Evolutionary conservation across 2,797 vertebrate genomes (phyloP), one percentile per base, ranked within the genome.

Genomic region (Acrossocheilus wenchowensis): DNA sequence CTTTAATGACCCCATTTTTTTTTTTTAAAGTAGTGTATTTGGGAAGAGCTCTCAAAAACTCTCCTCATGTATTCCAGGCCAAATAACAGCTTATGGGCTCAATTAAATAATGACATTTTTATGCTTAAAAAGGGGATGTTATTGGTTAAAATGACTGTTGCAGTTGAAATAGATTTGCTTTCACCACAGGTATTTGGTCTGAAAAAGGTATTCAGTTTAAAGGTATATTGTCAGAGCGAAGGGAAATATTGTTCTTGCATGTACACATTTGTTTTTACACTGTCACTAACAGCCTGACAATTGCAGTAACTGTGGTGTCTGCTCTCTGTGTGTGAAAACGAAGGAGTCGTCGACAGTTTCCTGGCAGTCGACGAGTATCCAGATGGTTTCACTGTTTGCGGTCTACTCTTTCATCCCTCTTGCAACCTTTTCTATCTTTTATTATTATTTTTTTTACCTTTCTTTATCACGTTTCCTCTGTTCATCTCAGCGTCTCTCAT

Each of bases 371-470:
- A 78, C 72, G 64, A 36, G 57, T 81, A 84, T 82, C 88, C 90
- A 90, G 90, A 90, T 89, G 87, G 90, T 88, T 88, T 89, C 88
- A 52, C 88, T 74, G 87, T 89, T 89, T 89, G 88, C 83, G 68
- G 72, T 86, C 83, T 85, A 77, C 85, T 89, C 80, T 81, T 89
- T 88, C 68, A 89, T 88, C 77, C 75, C 85, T 78, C 66, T 71
- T 77, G 84, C 83, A 87, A 75, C 84, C 71, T 88, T 89, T 86
- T 57, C 39, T 43, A 26, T 69, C 23, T 43, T 48, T 66, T 57
- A 34, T 68, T 54, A 15, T 80, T 30, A 54, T 78, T 78, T 74
- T 80, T 81, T 87, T 39, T 87, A 83, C 64, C 64, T 87, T 87
- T 86, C 48, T 88, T 84, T 81, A 73, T 60, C 80, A 82, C 60